Evolutionary conservation across 2,888 invertebrate genomes (phyloP).

Genomic region (Hemicrepidius hirtus): DNA sequence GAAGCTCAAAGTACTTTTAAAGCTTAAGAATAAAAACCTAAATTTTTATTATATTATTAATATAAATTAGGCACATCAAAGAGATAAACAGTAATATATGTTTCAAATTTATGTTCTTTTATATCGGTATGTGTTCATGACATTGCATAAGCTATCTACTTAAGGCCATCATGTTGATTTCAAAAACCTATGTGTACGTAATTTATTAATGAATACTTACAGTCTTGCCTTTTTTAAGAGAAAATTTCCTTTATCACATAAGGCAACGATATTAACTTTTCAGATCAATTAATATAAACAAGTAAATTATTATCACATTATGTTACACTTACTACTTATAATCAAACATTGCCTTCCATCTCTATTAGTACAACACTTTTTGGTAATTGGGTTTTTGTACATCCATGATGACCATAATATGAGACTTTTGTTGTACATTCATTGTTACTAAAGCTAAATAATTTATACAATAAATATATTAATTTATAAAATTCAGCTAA

Average conservation of each 20-base stretch:
- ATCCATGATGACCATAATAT: too few relatives aligned
- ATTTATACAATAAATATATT: constrained; percentile 29
- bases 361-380: not conserved
- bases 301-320: constrained; percentile 1
- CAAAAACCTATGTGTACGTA: not conserved
- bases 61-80: constrained; percentile 41
- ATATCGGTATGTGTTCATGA: not conserved
- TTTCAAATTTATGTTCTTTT: not conserved
- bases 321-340: not conserved
- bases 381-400: too few relatives aligned
- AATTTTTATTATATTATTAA: constrained; percentile 31
- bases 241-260: not conserved
- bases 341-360: not conserved
- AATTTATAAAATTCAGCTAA: constrained; percentile 22
- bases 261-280: not conserved
- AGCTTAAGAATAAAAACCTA: constrained; percentile 16
- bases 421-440: too few relatives aligned
- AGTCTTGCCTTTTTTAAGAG: not conserved
- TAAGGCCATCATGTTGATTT: not conserved
- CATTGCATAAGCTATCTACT: not conserved
- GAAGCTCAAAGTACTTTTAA: constrained; percentile 27
- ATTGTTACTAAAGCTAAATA: not conserved
- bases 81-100: not conserved
- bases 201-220: not conserved
- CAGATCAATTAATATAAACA: not conserved